Conservation (phyloP, 92 coral and sea anemone genomes). For the Epizoanthus scotinus region DNA sequence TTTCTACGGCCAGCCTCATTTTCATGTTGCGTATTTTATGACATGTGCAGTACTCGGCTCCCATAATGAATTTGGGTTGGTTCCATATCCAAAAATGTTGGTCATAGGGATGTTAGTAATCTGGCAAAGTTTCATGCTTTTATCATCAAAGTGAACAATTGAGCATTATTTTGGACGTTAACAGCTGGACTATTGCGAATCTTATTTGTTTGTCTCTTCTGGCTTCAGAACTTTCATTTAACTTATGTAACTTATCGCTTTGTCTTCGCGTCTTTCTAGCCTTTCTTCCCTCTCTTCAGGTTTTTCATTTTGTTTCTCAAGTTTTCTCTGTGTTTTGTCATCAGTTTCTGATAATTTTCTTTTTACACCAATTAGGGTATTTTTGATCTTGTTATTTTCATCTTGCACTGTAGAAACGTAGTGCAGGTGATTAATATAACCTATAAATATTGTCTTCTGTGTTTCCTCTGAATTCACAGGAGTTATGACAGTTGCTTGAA, state of each 20-base stretch:
- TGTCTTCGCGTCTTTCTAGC: background rate
- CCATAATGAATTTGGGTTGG: no score
- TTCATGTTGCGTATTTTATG: no score
- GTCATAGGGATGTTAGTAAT: no score
- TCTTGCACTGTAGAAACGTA: constrained; percentile 44
- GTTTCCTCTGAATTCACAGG: constrained; percentile 27
- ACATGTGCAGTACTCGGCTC: no score
- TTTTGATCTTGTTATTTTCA: constrained; percentile 18
- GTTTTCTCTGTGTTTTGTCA: constrained; percentile 15
- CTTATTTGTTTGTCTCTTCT: constrained; percentile 26
- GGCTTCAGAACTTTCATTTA: constrained; percentile 29
- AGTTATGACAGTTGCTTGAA: constrained; percentile 44
- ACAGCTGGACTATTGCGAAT: no score
- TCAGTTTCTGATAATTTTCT: constrained; percentile 34
- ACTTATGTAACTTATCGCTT: background rate
- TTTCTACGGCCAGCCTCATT: no score
- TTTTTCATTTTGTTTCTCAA: constrained; percentile 13
- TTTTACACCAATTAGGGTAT: constrained; percentile 28
- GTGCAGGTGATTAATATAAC: constrained; percentile 44
- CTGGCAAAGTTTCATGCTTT: no score
- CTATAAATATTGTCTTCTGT: constrained; percentile 47
- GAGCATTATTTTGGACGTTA: no score
- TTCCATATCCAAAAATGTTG: no score
- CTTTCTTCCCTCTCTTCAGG: constrained; percentile 31
- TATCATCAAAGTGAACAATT: no score